A percentile compares a stretch with the other conserved stretches of the same genome.
Conservation (phyloP, 2,797 vertebrate genomes). For the Rhadinocentrus ornatus region DNA sequence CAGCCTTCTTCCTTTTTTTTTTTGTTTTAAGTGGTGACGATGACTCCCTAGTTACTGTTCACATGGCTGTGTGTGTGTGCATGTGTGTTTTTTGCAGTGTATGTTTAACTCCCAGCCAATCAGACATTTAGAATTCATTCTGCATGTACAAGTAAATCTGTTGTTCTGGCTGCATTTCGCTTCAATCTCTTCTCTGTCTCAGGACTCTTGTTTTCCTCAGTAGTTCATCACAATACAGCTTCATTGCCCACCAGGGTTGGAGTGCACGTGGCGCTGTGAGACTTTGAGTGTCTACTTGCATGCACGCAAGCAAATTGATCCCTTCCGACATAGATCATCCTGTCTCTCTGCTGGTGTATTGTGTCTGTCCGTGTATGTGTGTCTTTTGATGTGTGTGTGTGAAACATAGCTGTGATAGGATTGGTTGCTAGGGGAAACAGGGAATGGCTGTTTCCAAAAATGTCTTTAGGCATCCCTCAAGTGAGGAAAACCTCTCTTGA, state of each 20-base stretch:
- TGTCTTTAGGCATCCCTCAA: slow-evolving; percentile 68
- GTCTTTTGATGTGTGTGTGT: slow-evolving; percentile 18
- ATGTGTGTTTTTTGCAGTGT: neutral
- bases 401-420: slow-evolving; percentile 49
- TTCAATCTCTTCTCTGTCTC: neutral
- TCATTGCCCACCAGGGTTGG: slow-evolving; percentile 28
- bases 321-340: slow-evolving; percentile 47
- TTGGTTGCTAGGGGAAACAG: slow-evolving; percentile 75
- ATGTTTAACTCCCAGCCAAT: slow-evolving; percentile 23
- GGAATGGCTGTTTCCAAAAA: slow-evolving; percentile 63
- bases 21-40: slow-evolving; percentile 34
- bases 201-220: slow-evolving; percentile 19
- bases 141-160: slow-evolving; percentile 10
- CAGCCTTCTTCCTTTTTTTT: slow-evolving; percentile 28
- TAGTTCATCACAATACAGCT: slow-evolving; percentile 13
- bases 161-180: neutral
- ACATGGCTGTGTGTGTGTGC: slow-evolving; percentile 1
- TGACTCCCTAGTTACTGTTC: slow-evolving; percentile 28
- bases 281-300: neutral
- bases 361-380: slow-evolving; percentile 18
- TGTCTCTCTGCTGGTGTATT: slow-evolving; percentile 30
- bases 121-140: slow-evolving; percentile 4
- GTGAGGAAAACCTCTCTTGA: slow-evolving; percentile 60
- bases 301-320: slow-evolving; percentile 40
- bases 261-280: slow-evolving; percentile 7